These are phyloP conservation scores for Dendroctonus valens DNA, from an alignment of 1,140 invertebrate species.

Conservation along the genomic window DNA sequence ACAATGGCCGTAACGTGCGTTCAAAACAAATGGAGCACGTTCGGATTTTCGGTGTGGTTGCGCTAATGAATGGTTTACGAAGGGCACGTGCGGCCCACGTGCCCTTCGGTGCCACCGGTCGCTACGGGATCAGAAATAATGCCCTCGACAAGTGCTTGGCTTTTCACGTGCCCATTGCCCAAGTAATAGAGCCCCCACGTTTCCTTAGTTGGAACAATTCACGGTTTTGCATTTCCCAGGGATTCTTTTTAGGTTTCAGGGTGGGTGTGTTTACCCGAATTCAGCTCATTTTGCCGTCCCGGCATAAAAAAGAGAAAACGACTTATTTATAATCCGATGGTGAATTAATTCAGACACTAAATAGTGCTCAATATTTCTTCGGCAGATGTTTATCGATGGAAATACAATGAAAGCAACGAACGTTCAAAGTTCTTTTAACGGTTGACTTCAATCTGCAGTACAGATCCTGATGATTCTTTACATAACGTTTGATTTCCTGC, in stretches of 20 bases:
- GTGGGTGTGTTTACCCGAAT: conserved; percentile 3
- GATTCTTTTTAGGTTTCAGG: not conserved
- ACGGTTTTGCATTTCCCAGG: conserved; percentile 26
- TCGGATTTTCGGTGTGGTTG: conserved; percentile 49
- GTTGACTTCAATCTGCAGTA: no score
- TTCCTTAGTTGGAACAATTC: conserved; percentile 27
- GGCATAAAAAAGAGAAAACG: no score
- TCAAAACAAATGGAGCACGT: conserved; percentile 32
- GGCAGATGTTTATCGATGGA: no score
- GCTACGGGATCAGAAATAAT: conserved; percentile 46
- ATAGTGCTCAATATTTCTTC: no score
- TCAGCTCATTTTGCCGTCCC: not conserved
- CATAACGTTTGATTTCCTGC: no score
- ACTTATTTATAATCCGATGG: no score
- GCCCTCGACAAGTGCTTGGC: conserved; percentile 42
- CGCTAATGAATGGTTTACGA: conserved; percentile 51
- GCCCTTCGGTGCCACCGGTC: conserved; percentile 40
- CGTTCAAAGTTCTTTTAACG: no score
- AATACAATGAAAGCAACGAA: no score
- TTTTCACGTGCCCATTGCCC: conserved; percentile 26
- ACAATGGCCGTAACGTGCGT: conserved; percentile 28
- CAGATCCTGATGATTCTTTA: no score
- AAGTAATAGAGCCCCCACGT: conserved; percentile 25
- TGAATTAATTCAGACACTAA: no score
- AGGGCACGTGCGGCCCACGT: conserved; percentile 47